Conservation (phyloP, 2,888 invertebrate species). For the Melieria crassipennis region DNA sequence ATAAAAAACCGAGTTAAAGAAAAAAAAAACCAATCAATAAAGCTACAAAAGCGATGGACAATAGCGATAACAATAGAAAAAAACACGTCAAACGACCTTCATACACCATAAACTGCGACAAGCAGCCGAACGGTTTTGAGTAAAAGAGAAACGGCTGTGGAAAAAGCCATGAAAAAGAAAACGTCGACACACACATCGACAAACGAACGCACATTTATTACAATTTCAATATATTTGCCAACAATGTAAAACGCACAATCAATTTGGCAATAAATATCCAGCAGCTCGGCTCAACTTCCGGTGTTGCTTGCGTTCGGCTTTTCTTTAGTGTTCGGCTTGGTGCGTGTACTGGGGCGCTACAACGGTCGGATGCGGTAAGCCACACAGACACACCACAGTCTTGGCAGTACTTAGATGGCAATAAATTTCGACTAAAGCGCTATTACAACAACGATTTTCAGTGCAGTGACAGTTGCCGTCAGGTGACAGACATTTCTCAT, state of each 20-base stretch:
- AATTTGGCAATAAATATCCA: slow-evolving; percentile 48
- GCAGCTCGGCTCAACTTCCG: slow-evolving; percentile 21
- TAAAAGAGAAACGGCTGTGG: slow-evolving; percentile 11
- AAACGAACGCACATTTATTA: slow-evolving; percentile 46
- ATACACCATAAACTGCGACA: slow-evolving; percentile 52
- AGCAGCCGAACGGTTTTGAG: not conserved
- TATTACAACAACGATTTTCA: not conserved
- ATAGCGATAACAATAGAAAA: slow-evolving; percentile 21
- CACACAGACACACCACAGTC: too few relatives aligned
- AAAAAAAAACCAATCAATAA: not conserved
- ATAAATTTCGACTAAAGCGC: not conserved
- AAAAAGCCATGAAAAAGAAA: not conserved
- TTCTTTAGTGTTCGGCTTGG: not conserved
- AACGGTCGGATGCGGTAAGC: not conserved
- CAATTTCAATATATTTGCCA: slow-evolving; percentile 50
- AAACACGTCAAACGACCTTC: slow-evolving; percentile 51
- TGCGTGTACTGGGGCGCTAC: not conserved
- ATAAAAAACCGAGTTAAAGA: not conserved
- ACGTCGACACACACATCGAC: not conserved
- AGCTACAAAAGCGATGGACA: not conserved
- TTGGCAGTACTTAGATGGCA: not conserved
- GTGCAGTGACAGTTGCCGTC: too few relatives aligned
- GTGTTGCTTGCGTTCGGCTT: slow-evolving; percentile 10
- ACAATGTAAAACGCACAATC: slow-evolving; percentile 55
- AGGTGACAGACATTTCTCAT: too few relatives aligned